A percentile compares a stretch with the other conserved stretches of the same genome.
These are phyloP conservation scores for Agonopterix subpropinquella DNA, from an alignment of 2,888 invertebrate species.

Conservation along the genomic window DNA sequence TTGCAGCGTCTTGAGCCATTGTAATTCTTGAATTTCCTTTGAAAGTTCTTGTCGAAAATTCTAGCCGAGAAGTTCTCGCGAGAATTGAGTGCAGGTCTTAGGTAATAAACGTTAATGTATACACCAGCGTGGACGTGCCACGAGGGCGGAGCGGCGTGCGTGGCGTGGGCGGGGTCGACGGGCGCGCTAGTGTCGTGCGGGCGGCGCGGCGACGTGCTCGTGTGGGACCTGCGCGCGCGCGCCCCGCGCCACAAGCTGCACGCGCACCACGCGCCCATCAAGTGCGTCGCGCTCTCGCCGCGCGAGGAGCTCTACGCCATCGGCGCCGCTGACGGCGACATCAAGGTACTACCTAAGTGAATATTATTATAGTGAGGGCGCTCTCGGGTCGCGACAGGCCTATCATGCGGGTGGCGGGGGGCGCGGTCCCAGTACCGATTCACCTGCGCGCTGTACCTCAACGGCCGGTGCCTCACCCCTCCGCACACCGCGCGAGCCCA, in stretches of 20 bases:
- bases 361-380: too few species aligned
- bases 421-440: too few species aligned
- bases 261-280: constrained; percentile 96
- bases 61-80: too few species aligned
- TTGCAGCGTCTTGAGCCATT: too few species aligned
- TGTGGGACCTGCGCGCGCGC: constrained; percentile 96
- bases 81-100: too few species aligned
- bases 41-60: too few species aligned
- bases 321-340: constrained; percentile 94
- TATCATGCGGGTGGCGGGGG: too few species aligned
- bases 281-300: constrained; percentile 95
- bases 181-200: constrained; percentile 97
- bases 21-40: too few species aligned
- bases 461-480: too few species aligned
- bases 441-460: too few species aligned
- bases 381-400: too few species aligned
- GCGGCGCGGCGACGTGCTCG: constrained; percentile 96
- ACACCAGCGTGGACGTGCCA: constrained; percentile 91
- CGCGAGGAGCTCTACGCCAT: constrained; percentile 97
- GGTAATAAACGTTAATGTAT: neutral
- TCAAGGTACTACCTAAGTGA: constrained; percentile 87
- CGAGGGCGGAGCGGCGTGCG: constrained; percentile 93
- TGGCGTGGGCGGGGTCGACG: constrained; percentile 94
- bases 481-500: too few species aligned
- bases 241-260: constrained; percentile 86